Evolutionary conservation across 2,888 invertebrate species (phyloP).

Genomic region (Camptogramma bilineatum): DNA sequence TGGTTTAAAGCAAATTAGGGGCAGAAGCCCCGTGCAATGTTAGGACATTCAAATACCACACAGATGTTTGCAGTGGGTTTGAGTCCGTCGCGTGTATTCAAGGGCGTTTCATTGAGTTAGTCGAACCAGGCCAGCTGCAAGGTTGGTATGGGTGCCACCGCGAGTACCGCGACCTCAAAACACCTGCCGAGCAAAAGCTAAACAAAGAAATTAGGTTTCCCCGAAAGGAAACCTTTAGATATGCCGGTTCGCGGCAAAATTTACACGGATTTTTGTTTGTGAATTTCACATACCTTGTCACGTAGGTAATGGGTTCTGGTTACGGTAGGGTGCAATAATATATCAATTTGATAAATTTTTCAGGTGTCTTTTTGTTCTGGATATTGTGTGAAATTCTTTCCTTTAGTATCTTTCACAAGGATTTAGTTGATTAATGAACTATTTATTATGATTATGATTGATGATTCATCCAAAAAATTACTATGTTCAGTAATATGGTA

Average conservation of each 20-base stretch:
- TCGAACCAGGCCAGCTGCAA: slow-evolving; percentile 36
- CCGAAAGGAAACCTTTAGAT: slow-evolving; percentile 37
- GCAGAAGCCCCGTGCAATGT: slow-evolving; percentile 27
- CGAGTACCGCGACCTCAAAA: slow-evolving; percentile 40
- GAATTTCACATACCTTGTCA: slow-evolving; percentile 40
- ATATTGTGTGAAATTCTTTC: slow-evolving; percentile 8
- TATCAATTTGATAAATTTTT: slow-evolving; percentile 11
- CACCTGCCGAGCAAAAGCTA: slow-evolving; percentile 44
- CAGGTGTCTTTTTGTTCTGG: slow-evolving; percentile 11
- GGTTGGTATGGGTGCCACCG: slow-evolving; percentile 36
- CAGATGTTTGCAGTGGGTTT: slow-evolving; percentile 19
- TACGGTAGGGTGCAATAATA: slow-evolving; percentile 7
- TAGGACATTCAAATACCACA: slow-evolving; percentile 26
- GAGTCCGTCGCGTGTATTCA: slow-evolving; percentile 17
- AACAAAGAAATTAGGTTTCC: slow-evolving; percentile 42
- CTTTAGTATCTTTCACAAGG: slow-evolving; percentile 8
- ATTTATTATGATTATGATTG: slow-evolving; percentile 29
- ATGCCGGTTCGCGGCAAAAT: slow-evolving; percentile 23
- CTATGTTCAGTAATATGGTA: not conserved
- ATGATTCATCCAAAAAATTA: slow-evolving; percentile 18
- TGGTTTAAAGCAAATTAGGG: slow-evolving; percentile 25
- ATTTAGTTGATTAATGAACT: slow-evolving; percentile 12
- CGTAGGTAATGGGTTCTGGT: slow-evolving; percentile 8
- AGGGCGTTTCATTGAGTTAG: slow-evolving; percentile 26
- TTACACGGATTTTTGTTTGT: slow-evolving; percentile 15